A percentile compares a stretch with the other conserved stretches of the same genome.
phyloP scores from a whole-genome alignment of 2,113 vertebrate species.

The Ginglymostoma cirratum region DNA sequence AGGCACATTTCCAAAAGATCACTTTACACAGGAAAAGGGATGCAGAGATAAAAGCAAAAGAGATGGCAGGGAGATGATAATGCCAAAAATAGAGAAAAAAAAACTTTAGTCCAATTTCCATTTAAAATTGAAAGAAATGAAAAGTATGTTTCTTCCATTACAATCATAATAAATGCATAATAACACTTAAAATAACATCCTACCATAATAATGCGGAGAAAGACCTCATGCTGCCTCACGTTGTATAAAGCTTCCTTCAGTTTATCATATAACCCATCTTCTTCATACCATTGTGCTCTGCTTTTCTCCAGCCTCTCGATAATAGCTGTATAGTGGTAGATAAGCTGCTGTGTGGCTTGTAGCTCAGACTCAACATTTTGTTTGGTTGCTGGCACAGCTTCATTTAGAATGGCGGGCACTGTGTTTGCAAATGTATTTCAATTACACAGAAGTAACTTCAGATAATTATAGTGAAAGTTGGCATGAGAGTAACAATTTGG shows the following conservation, averaged over 20 bases:
- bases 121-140: not conserved
- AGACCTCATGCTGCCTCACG: constrained; percentile 71
- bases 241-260: constrained; percentile 77
- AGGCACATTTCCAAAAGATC: not conserved
- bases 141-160: not conserved
- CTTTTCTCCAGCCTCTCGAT: constrained; percentile 56
- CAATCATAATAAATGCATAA: not conserved
- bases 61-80: not conserved
- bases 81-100: not conserved
- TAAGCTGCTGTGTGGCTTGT: constrained; percentile 50
- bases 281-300: constrained; percentile 1
- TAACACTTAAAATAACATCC: constrained; percentile 44
- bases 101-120: not conserved
- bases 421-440: not conserved
- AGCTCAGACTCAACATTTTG: constrained; percentile 55
- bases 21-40: not conserved
- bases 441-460: not conserved
- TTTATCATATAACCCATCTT: constrained; percentile 42
- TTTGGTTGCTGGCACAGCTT: constrained; percentile 57
- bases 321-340: constrained; percentile 66
- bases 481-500: not conserved
- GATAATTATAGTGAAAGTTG: not conserved
- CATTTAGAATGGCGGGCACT: constrained; percentile 69
- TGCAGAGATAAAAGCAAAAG: not conserved
- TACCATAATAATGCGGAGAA: constrained; percentile 78